phyloP scores from a whole-genome alignment of 2,888 invertebrate species.

The Oscheius myriophilus region DNA sequence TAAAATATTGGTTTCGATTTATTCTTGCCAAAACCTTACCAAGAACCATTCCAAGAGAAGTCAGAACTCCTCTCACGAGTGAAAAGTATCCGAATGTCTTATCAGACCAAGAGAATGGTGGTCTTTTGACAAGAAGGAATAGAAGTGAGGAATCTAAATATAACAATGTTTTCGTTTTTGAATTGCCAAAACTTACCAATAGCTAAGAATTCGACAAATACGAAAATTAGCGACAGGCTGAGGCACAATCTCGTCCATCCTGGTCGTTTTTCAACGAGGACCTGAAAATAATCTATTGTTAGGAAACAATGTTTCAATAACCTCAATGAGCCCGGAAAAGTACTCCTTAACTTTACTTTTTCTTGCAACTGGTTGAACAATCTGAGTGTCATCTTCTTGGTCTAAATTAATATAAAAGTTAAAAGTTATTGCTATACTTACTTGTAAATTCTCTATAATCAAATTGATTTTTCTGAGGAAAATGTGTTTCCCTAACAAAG shows the following conservation, averaged over 20 bases:
- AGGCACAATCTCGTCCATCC: constrained; percentile 65
- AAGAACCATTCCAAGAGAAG: constrained; percentile 47
- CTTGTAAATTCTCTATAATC: constrained; percentile 22
- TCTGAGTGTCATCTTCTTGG: constrained; percentile 3
- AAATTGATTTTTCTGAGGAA: constrained; percentile 34
- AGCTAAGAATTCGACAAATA: constrained; percentile 64
- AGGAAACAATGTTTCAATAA: too few relatives aligned
- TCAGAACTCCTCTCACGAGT: constrained; percentile 37
- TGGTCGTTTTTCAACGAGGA: constrained; percentile 49
- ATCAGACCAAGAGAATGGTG: constrained; percentile 64
- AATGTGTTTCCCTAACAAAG: constrained; percentile 58
- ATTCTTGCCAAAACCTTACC: constrained; percentile 22
- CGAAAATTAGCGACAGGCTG: constrained; percentile 55
- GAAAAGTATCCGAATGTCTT: constrained; percentile 54
- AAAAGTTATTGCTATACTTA: constrained; percentile 3
- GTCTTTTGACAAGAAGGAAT: constrained; percentile 58
- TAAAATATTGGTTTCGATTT: constrained; percentile 5
- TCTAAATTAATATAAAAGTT: background rate
- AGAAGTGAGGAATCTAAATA: constrained; percentile 58
- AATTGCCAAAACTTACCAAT: constrained; percentile 49
- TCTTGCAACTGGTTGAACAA: constrained; percentile 19
- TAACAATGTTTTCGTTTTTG: background rate
- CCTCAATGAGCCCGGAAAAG: constrained; percentile 9
- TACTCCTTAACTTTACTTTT: constrained; percentile 1
- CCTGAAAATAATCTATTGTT: constrained; percentile 44